These are phyloP conservation scores for Brachypterus glaber DNA, from an alignment of 2,888 invertebrate species.

Conservation along the genomic window DNA sequence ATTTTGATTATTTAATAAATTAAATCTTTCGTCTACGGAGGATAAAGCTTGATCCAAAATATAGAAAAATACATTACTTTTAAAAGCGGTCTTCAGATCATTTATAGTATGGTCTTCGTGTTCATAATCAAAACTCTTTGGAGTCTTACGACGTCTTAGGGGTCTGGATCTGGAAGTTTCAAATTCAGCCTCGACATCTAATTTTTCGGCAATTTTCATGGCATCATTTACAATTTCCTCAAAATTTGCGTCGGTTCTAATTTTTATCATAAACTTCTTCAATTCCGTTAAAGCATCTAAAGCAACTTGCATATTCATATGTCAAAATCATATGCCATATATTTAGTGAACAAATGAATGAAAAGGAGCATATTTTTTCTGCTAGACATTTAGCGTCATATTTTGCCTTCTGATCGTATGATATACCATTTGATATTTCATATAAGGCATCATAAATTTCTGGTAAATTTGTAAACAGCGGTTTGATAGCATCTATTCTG, in stretches of 20 bases:
- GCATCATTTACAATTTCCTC: constrained; percentile 11
- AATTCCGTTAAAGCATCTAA: constrained; percentile 20
- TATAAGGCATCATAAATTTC: too few species aligned
- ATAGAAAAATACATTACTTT: constrained; percentile 20
- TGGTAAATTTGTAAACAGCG: too few species aligned
- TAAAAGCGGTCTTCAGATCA: constrained; percentile 17
- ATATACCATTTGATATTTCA: constrained; percentile 3
- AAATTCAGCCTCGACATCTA: constrained; percentile 20
- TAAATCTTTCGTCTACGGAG: constrained; percentile 21
- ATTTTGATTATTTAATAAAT: constrained; percentile 16
- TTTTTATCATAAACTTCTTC: constrained; percentile 19
- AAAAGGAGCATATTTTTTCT: constrained; percentile 13
- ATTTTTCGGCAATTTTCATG: constrained; percentile 20
- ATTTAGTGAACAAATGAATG: constrained; percentile 11
- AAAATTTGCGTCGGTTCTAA: constrained; percentile 10
- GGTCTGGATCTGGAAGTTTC: constrained; percentile 17
- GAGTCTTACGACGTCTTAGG: constrained; percentile 20
- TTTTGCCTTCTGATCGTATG: constrained; percentile 8
- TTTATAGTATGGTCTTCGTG: constrained; percentile 17
- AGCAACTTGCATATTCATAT: constrained; percentile 22
- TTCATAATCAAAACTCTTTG: constrained; percentile 21
- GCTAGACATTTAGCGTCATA: constrained; percentile 7
- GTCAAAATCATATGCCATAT: constrained; percentile 12
- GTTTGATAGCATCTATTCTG: constrained; percentile 4
- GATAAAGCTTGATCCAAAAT: constrained; percentile 20